These are phyloP conservation scores for Brachypodius melanocephalos DNA, from an alignment of 2,113 vertebrate species.

Conservation along the genomic window DNA sequence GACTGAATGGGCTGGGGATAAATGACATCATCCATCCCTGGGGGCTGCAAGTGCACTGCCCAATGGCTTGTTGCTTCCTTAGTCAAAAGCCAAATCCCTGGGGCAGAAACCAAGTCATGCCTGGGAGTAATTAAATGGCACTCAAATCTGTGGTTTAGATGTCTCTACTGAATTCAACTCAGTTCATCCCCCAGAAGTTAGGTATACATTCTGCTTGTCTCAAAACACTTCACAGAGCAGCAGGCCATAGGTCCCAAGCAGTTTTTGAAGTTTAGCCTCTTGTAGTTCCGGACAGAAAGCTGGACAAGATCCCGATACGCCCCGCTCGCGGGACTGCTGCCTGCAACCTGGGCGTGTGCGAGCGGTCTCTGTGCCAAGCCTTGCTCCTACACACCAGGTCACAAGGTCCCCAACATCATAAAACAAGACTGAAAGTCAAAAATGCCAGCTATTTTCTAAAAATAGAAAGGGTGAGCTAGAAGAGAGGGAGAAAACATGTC, in stretches of 20 bases:
- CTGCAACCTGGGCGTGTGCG: accelerated
- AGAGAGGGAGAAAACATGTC: accelerated
- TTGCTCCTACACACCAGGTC: neutral
- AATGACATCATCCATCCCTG: neutral
- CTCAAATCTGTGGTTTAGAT: neutral
- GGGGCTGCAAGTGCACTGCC: neutral
- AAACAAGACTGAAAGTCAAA: neutral
- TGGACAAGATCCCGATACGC: accelerated
- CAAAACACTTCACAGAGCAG: neutral
- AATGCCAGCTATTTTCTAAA: neutral
- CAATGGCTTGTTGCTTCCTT: neutral
- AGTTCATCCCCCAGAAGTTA: neutral
- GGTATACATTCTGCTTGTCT: neutral
- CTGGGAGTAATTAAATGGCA: neutral
- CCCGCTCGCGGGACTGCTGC: neutral
- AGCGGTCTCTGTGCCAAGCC: neutral
- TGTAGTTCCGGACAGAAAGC: neutral
- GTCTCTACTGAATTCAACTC: neutral
- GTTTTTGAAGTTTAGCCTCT: neutral
- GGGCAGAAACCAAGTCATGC: neutral
- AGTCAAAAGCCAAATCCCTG: neutral
- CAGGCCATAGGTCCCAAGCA: neutral
- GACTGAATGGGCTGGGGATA: neutral
- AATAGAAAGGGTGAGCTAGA: neutral
- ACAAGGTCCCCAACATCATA: neutral